These are phyloP conservation scores for Prietella phreatophila DNA, from an alignment of 2,113 vertebrate species.

Conservation along the genomic window DNA sequence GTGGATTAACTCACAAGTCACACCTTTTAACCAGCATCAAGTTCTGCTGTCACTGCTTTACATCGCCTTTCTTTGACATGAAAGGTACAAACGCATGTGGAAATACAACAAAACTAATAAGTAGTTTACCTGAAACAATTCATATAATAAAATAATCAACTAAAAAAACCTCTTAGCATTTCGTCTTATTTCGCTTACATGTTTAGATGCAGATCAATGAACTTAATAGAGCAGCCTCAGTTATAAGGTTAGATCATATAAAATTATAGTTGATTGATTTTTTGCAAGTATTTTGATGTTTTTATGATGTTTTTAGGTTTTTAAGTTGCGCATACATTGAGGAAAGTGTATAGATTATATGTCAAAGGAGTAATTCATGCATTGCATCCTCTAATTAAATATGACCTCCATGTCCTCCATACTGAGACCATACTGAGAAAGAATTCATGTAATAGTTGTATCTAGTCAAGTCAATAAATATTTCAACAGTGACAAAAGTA, in stretches of 20 bases:
- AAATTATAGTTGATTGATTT: neutral
- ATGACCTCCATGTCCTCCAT: neutral
- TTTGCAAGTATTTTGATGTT: neutral
- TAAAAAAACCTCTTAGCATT: neutral
- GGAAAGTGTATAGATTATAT: neutral
- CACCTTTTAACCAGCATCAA: slow-evolving; percentile 4
- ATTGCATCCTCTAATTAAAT: neutral
- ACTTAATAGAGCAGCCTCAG: neutral
- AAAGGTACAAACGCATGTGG: neutral
- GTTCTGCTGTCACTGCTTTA: slow-evolving; percentile 7
- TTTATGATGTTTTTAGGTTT: neutral
- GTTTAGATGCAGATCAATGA: neutral
- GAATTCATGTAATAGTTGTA: neutral
- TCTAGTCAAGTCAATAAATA: neutral
- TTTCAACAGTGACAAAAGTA: neutral
- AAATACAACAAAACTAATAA: neutral
- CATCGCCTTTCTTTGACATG: neutral
- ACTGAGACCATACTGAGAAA: neutral
- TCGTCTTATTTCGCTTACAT: neutral
- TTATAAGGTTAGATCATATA: neutral
- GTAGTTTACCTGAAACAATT: neutral
- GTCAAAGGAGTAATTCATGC: neutral
- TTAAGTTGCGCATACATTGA: neutral
- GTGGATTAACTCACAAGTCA: slow-evolving; percentile 35
- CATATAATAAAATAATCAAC: neutral